Conservation (phyloP, 2,888 invertebrate genomes). For the Cyclophora albipunctata region DNA sequence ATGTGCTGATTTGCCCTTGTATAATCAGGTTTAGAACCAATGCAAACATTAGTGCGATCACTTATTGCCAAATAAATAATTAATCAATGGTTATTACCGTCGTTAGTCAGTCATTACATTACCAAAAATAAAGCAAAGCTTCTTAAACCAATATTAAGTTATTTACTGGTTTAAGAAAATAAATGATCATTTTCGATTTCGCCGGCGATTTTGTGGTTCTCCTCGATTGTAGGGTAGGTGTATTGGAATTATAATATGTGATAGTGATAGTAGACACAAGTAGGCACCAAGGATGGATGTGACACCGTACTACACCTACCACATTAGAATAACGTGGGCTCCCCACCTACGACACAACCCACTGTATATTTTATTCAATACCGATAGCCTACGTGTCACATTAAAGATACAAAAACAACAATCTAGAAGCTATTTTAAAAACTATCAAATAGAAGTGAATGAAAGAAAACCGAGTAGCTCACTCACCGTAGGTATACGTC, state of each 20-base stretch:
- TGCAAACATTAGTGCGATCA: background rate
- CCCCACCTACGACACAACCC: slow-evolving; percentile 63
- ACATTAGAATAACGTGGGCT: slow-evolving; percentile 61
- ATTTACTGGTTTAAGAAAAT: too few species aligned
- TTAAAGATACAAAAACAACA: slow-evolving; percentile 23
- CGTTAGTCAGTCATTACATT: too few species aligned
- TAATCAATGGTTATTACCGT: too few species aligned
- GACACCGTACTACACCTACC: slow-evolving; percentile 32
- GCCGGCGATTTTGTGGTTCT: too few species aligned
- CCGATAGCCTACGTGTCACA: slow-evolving; percentile 59
- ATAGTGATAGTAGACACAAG: too few species aligned
- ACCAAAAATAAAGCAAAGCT: too few species aligned
- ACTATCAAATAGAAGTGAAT: slow-evolving; percentile 26
- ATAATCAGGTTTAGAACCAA: slow-evolving; percentile 14
- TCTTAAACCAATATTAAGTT: too few species aligned
- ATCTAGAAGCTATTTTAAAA: background rate
- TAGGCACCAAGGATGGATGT: too few species aligned
- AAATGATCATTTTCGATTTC: too few species aligned
- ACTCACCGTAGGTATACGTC: slow-evolving; percentile 63
- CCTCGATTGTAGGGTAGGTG: too few species aligned
- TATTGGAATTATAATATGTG: too few species aligned
- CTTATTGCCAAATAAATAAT: too few species aligned
- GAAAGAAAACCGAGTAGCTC: slow-evolving; percentile 43
- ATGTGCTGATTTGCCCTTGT: slow-evolving; percentile 16
- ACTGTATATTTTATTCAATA: slow-evolving; percentile 53